Evolutionary conservation across 2,113 vertebrate genomes (phyloP), one percentile per base, ranked within the genome.

Genomic region (Centrocercus urophasianus): DNA sequence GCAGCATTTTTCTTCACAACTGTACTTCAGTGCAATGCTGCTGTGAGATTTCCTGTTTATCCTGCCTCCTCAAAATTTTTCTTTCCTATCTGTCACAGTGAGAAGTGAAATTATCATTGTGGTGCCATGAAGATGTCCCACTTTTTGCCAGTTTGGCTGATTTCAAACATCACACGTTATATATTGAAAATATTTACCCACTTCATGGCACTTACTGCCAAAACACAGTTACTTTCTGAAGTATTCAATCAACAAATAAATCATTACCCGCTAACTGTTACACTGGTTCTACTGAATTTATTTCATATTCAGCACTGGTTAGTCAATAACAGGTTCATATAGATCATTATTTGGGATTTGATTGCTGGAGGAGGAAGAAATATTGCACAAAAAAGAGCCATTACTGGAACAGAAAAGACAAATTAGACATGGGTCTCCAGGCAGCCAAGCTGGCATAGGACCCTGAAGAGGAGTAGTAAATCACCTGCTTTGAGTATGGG

Each of bases 21-120:
- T 88, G 28, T n/a, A 74, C 22, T 43, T 76, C 47, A 8, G 56
- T 71, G 19, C 83, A 67, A 64, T 30, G 43, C 47, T 20, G 65
- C 52, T 77, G 43, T 88, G 43, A 94, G 83, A 81, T 61, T 75
- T 83, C 40, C 66, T 83, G 63, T 91, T 94, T 71, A 90, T 86
- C 13, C 56, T 36, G 36, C 65, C 40, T 88, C 42, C 27, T 10
- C 14, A 74, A 40, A 42, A 10, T 65, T 93, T 88, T 78, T 86
- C 45, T 64, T 87, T 88, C 72, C 34, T 91, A 24, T 81, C 77
- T 89, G 22, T 63, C 59, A 75, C 30, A 57, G 27, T 14, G 16
- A 88, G 43, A 88, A 78, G 13, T 11, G 57, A 83, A 89, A 77
- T 83, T 67, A 77, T 54, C 50, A 85, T 40, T 43, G 57, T 3